Evolutionary conservation across 2,113 vertebrate species (phyloP), one percentile per base, ranked within the genome.

Genomic region (Onychostruthus taczanowskii): DNA sequence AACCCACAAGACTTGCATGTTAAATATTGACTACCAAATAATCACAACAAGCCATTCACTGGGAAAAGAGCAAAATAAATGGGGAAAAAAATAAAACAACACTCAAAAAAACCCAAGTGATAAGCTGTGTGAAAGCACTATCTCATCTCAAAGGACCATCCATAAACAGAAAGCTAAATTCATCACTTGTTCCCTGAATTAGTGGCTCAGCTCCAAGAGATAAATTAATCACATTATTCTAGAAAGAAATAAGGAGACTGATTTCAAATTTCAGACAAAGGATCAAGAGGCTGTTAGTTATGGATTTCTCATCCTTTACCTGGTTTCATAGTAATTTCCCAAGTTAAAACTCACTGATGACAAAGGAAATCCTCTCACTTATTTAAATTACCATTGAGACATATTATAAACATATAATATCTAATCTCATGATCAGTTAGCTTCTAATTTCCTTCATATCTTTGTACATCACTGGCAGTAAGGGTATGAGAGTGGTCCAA

Each of bases 51-150:
- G 76, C 27, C 64, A 88, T 92, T 95, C 79, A 87, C 43, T 35
- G 63, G 35, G 21, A 93, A 89, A 93, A 58, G 31, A 66, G 49
- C 1, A 3, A 90, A 93, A 88, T 20, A 83, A 89, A 53, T 79
- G 55, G 37, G 16, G 59, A 46, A 68, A 67, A 68, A 26, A 3
- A 7, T 3, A 5, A 76, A 49, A 27, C 41, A 35, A 41, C 27
- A 59, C 53, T 94, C 49, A 62, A 64, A 94, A 67, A 67, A 76
- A 4, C 1, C 14, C 44, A 95, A 91, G 31, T 74, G 95, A 94
- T 95, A 96, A 95, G 35, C 90, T 88, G 31, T 86, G 63, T 90
- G 96, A 93, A 93, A 96, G 67, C 63, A 73, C 93, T 94, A 96
- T 95, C 92, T 90, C 82, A 73, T 95, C 92, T 96, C 92, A 83